A percentile compares a stretch with the other conserved stretches of the same genome.
Evolutionary conservation across 2,888 invertebrate genomes (phyloP).

Genomic region (Baronia brevicornis): DNA sequence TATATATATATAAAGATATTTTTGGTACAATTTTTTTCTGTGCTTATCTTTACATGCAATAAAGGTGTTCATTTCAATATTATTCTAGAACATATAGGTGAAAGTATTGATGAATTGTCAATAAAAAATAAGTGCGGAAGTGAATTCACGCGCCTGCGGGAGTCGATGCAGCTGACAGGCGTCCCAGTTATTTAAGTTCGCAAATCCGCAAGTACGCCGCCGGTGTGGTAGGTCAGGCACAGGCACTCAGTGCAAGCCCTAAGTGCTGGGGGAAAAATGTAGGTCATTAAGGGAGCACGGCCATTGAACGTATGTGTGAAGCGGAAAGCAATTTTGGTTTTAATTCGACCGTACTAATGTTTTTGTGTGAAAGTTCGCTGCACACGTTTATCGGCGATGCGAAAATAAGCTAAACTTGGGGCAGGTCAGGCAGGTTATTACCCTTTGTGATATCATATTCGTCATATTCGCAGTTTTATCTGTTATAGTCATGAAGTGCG

Average conservation of each 20-base stretch:
- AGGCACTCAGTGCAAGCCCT: constrained; percentile 63
- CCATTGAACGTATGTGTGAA: constrained; percentile 34
- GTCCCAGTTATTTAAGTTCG: constrained; percentile 60
- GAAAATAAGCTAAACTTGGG: constrained; percentile 44
- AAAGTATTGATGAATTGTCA: constrained; percentile 10
- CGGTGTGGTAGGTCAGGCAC: constrained; percentile 63
- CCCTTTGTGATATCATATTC: constrained; percentile 33
- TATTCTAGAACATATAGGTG: no score
- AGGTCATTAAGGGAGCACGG: constrained; percentile 56
- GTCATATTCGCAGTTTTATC: constrained; percentile 32
- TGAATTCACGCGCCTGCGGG: constrained; percentile 31
- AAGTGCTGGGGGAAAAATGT: constrained; percentile 64
- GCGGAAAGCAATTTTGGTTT: constrained; percentile 38
- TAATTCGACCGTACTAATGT: constrained; percentile 31
- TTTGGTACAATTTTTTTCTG: no score
- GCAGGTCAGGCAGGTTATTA: constrained; percentile 60
- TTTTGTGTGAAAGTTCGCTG: constrained; percentile 29
- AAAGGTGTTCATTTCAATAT: no score
- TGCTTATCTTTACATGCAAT: no score
- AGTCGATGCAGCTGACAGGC: constrained; percentile 40
- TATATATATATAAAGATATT: no score
- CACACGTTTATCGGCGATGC: constrained; percentile 38
- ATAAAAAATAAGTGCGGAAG: constrained; percentile 38
- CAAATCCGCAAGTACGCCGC: constrained; percentile 44
- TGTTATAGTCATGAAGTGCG: no score